phyloP scores from a whole-genome alignment of 2,797 vertebrate species.

The Lacerta bilineata region DNA sequence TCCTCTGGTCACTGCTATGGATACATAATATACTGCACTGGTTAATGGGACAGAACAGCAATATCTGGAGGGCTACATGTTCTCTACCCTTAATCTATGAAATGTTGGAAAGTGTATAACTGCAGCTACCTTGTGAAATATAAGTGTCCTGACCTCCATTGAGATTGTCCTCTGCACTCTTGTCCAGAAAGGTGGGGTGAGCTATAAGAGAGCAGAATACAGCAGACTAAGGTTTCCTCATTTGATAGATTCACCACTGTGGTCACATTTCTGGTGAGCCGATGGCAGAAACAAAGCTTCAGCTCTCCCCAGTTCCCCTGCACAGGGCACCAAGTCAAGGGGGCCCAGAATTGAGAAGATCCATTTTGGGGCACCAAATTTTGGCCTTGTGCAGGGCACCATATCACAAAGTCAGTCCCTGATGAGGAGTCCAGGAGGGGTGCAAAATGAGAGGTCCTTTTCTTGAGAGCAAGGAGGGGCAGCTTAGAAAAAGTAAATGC shows the following conservation, averaged over 20 bases:
- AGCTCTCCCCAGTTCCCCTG: background rate
- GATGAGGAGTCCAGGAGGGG: slow-evolving; percentile 20
- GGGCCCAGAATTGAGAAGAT: too few species aligned
- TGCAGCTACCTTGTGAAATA: background rate
- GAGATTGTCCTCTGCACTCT: background rate
- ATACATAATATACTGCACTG: too few species aligned
- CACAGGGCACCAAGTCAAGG: too few species aligned
- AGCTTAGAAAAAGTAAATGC: slow-evolving; percentile 17
- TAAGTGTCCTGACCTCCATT: background rate
- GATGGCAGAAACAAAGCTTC: background rate
- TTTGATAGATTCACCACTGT: background rate
- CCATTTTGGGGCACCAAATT: too few species aligned
- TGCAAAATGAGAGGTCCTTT: background rate
- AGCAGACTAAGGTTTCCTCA: background rate
- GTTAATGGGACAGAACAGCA: too few species aligned
- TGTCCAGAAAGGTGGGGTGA: background rate
- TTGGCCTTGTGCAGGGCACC: too few species aligned
- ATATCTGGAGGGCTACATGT: too few species aligned
- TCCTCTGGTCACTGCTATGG: too few species aligned
- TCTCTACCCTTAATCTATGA: background rate
- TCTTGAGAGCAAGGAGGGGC: background rate
- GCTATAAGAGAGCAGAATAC: background rate
- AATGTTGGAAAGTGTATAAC: background rate
- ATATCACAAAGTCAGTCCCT: too few species aligned
- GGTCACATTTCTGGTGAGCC: background rate